Base-by-base conservation (phyloP, 2,797 vertebrate species). In the Bovichtus variegatus region DNA sequence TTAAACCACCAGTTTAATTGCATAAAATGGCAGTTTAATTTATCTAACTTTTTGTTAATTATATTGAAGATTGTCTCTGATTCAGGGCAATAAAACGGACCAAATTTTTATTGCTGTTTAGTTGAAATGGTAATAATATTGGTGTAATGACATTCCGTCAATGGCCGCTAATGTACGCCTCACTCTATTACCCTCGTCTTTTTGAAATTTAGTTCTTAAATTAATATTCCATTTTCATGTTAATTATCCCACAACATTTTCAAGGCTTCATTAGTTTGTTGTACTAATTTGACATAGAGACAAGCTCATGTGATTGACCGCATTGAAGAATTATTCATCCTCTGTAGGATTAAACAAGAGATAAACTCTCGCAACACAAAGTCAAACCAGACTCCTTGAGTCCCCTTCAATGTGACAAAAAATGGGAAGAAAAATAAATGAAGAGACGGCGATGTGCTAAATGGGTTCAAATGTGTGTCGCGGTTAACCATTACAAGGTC, bases 401-500 rank as follows among this genome's bases (percentile, higher is more conserved):
- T 74, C 59, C 62, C 86, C 84, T 89, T 86, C 62, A 84, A 73
- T 62, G 59, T 58, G 69, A 77, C 54, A 88, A 94, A 89, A 89
- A 84, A 29, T 34, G 58, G 61, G 63, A 47, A 69, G 57, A 74
- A 87, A 92, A 94, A 93, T 84, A 94, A 93, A 94, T 93, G 90
- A 84, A 85, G 88, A 88, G 91, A 90, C n/a, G 53, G 64, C 91
- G 90, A 93, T 93, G 90, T 93, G 84, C 91, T 97, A 95, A 97
- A 95, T 96, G 94, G 91, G 95, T 96, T 97, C 94, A 96, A 96
- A 95, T 94, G 91, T 93, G 93, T 93, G 93, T 94, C 93, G 86
- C 93, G 93, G 92, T 95, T 95, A 93, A 91, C 92, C 90, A 94
- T 95, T 95, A 94, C 95, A 97, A 97, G 96, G 96, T 97, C 96